These are phyloP conservation scores for Rhingia campestris DNA, from an alignment of 2,888 invertebrate species.

Conservation along the genomic window DNA sequence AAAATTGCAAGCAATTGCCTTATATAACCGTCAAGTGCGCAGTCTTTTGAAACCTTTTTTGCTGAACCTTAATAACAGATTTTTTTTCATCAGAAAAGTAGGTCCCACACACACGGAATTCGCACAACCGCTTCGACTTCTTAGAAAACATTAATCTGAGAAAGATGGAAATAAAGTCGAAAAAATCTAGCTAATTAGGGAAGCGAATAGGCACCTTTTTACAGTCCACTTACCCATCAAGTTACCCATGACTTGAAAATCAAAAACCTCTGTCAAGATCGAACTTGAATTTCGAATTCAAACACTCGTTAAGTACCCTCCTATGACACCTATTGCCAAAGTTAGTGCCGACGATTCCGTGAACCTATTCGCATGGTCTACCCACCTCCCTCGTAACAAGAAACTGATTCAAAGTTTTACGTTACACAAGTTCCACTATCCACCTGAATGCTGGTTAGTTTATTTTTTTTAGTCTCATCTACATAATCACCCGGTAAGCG, in stretches of 20 bases:
- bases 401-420: constrained; percentile 22
- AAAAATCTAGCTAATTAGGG: neutral
- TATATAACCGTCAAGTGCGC: constrained; percentile 11
- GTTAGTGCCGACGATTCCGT: neutral
- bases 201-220: neutral
- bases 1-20: constrained; percentile 6
- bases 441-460: constrained; percentile 8
- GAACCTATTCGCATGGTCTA: too few species aligned
- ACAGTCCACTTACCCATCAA: neutral
- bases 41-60: constrained; percentile 15
- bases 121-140: constrained; percentile 12
- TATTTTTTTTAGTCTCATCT: constrained; percentile 45
- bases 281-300: neutral
- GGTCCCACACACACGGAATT: neutral
- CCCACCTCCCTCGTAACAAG: too few species aligned
- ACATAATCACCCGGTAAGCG: constrained; percentile 39
- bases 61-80: neutral
- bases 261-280: constrained; percentile 24
- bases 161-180: neutral
- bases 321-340: neutral
- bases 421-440: constrained; percentile 39
- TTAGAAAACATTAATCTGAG: constrained; percentile 3
- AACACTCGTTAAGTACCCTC: neutral
- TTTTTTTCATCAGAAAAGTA: too few species aligned
- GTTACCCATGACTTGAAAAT: neutral